phyloP scores from a whole-genome alignment of 1,140 invertebrate genomes.

The Saxidomus purpurata region DNA sequence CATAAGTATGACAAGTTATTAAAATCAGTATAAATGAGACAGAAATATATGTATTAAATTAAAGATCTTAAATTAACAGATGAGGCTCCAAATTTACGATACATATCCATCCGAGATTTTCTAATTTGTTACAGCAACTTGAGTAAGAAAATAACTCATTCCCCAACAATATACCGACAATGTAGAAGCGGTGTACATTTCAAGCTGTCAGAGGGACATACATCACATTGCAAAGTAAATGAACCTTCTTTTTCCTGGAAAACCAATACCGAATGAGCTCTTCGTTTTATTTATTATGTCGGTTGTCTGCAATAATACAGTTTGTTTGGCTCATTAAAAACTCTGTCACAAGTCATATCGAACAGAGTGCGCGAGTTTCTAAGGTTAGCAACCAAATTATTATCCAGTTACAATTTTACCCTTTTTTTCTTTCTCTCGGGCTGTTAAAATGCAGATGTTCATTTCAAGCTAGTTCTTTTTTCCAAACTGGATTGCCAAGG shows the following conservation, averaged over 20 bases:
- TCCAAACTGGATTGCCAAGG: no score
- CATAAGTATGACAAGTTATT: no score
- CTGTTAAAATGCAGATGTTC: no score
- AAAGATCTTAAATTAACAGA: neutral
- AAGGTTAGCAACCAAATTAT: no score
- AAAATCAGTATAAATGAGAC: no score
- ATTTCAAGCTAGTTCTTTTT: no score
- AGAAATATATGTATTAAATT: neutral
- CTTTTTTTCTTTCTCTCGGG: no score
- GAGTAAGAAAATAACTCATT: neutral
- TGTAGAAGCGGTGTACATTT: neutral
- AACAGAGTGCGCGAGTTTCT: no score
- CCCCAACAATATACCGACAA: neutral
- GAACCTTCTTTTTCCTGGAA: neutral
- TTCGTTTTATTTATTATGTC: neutral
- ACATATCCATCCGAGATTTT: conserved; percentile 19
- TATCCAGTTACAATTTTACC: no score
- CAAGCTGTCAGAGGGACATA: neutral
- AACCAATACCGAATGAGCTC: conserved; percentile 8
- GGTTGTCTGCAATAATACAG: neutral
- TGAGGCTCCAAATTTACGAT: neutral
- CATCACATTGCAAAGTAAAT: conserved; percentile 25
- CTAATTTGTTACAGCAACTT: neutral
- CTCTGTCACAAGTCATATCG: no score
- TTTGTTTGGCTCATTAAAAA: neutral